Evolutionary conservation across 2,113 vertebrate species (phyloP).

Genomic region (Pantherophis guttatus): DNA sequence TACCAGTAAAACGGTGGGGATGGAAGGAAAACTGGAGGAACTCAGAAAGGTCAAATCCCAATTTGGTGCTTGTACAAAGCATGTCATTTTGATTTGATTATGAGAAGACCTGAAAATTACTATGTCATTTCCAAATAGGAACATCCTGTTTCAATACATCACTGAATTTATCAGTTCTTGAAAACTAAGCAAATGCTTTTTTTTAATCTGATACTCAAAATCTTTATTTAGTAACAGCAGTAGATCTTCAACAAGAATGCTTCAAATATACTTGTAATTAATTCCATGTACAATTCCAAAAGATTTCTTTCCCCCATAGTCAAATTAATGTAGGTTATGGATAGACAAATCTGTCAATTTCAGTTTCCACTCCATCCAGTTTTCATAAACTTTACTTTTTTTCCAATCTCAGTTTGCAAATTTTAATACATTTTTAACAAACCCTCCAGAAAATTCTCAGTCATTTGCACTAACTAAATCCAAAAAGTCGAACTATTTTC

Average conservation of each 20-base stretch:
- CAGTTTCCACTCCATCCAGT: neutral
- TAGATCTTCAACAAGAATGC: neutral
- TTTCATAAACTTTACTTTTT: neutral
- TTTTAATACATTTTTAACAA: neutral
- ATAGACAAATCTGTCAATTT: neutral
- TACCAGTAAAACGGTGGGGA: constrained; percentile 5
- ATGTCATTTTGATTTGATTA: neutral
- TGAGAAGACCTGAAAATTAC: constrained; percentile 3
- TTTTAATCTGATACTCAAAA: neutral
- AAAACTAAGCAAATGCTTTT: neutral
- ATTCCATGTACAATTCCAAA: neutral
- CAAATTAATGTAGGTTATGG: neutral
- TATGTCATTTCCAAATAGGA: constrained; percentile 9
- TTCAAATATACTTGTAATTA: neutral
- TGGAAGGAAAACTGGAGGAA: constrained; percentile 11
- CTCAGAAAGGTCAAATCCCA: neutral
- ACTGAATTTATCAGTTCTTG: neutral
- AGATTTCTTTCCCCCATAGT: neutral
- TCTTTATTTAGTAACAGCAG: neutral
- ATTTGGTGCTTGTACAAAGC: neutral
- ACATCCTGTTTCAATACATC: neutral
- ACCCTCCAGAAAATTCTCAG: neutral
- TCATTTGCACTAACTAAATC: neutral
- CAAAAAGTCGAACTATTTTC: neutral
- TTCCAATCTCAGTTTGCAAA: neutral